These are phyloP conservation scores for Rynchops niger DNA, from an alignment of 2,113 vertebrate genomes.

Conservation along the genomic window DNA sequence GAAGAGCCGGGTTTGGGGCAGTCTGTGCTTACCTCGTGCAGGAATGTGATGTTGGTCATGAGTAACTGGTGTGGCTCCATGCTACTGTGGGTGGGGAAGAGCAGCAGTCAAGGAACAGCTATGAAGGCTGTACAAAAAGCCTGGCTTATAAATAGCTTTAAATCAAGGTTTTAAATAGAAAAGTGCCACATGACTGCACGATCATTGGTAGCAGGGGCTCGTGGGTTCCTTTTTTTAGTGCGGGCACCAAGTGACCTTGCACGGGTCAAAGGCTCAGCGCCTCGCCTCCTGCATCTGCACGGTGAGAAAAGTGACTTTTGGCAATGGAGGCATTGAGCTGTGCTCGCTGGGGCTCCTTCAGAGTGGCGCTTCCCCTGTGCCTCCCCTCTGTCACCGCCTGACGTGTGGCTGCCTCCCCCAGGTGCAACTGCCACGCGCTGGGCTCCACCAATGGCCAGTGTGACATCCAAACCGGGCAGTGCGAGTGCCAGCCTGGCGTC, in stretches of 20 bases:
- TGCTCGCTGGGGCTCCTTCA: background rate
- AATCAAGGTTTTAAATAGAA: conserved; percentile 55
- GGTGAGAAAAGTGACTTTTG: background rate
- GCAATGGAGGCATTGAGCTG: background rate
- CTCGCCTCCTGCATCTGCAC: background rate
- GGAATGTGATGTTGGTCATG: background rate
- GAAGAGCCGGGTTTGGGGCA: background rate
- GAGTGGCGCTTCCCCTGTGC: fast-evolving
- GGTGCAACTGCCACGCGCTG: conserved; percentile 88
- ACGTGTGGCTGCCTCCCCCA: conserved; percentile 11
- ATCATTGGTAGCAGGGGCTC: background rate
- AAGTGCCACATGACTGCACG: background rate
- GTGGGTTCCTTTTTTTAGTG: conserved; percentile 26
- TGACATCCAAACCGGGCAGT: conserved; percentile 88
- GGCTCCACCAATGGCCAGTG: conserved; percentile 94
- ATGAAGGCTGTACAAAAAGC: background rate
- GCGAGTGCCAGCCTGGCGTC: conserved; percentile 94
- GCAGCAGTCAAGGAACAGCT: background rate
- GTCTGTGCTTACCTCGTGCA: background rate
- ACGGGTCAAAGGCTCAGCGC: background rate
- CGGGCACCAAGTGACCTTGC: background rate
- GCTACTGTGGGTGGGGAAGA: background rate
- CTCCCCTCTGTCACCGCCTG: background rate
- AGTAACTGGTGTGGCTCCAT: background rate
- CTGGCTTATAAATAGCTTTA: conserved; percentile 19